These are phyloP conservation scores for Tauraco hartlaubi DNA, from an alignment of 2,797 vertebrate species.

Conservation along the genomic window DNA sequence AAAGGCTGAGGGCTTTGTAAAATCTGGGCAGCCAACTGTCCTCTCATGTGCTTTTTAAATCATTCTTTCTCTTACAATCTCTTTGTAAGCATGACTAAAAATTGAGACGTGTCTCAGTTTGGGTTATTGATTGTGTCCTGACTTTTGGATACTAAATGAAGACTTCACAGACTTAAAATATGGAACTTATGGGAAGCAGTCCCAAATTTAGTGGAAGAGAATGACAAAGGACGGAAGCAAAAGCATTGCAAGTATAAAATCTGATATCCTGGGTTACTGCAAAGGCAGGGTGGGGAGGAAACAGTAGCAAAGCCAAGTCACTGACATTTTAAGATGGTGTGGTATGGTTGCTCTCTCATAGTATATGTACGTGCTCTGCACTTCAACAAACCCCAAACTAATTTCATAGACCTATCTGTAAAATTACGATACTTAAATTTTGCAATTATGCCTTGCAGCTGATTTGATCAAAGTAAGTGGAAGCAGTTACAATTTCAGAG, in stretches of 20 bases:
- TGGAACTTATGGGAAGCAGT: neutral
- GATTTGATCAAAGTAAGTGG: neutral
- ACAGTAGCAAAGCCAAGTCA: neutral
- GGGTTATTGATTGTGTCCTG: neutral
- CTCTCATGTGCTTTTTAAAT: neutral
- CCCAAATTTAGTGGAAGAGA: neutral
- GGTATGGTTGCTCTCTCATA: neutral
- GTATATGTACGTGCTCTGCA: neutral
- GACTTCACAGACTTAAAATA: neutral
- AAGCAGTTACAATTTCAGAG: neutral
- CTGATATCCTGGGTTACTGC: conserved; percentile 39
- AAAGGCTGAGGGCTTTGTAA: neutral
- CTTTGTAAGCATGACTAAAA: neutral
- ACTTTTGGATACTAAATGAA: neutral
- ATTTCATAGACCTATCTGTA: neutral
- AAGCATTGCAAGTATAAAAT: neutral
- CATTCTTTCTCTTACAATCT: neutral
- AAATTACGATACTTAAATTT: neutral
- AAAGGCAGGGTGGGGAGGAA: conserved; percentile 52
- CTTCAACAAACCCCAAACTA: neutral
- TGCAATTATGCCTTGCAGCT: neutral
- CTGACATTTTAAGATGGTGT: neutral
- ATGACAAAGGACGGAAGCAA: conserved; percentile 29
- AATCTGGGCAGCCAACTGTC: neutral
- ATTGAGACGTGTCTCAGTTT: neutral